These are phyloP conservation scores for Pangasius krempfi DNA, from an alignment of 2,797 vertebrate species.

Conservation along the genomic window DNA sequence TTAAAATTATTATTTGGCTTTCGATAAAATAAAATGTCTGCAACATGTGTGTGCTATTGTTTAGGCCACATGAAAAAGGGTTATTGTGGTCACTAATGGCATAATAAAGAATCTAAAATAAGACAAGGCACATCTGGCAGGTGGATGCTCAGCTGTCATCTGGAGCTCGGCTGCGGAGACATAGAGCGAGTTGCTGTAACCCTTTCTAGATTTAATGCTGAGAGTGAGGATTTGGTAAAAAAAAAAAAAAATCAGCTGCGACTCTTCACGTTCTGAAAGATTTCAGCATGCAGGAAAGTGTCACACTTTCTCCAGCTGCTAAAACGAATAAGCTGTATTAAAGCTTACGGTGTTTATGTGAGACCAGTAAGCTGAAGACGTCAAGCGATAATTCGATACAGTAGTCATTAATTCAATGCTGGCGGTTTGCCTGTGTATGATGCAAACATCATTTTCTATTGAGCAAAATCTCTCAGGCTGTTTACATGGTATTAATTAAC, in stretches of 20 bases:
- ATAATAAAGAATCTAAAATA: conserved; percentile 20
- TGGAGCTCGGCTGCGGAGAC: neutral
- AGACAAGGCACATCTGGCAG: conserved; percentile 39
- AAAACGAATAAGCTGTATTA: neutral
- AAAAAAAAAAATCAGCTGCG: neutral
- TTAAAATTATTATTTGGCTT: conserved; percentile 28
- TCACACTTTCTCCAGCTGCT: neutral
- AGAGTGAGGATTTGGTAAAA: neutral
- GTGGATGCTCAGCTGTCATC: conserved; percentile 20
- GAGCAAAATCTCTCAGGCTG: conserved; percentile 14
- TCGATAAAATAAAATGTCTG: neutral
- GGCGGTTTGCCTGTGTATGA: neutral
- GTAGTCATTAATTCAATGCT: neutral
- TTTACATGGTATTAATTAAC: conserved; percentile 43
- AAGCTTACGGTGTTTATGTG: neutral
- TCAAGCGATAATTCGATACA: conserved; percentile 10
- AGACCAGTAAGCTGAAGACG: neutral
- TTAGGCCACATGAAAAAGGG: conserved; percentile 7
- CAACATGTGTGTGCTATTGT: conserved; percentile 1
- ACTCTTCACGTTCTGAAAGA: neutral
- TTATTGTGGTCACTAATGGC: conserved; percentile 19
- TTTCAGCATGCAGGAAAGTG: neutral
- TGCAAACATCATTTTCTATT: conserved; percentile 33
- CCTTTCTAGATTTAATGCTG: neutral
- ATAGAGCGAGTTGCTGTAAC: neutral